phyloP scores from a whole-genome alignment of 2,888 invertebrate species.

The Ophion costatus region DNA sequence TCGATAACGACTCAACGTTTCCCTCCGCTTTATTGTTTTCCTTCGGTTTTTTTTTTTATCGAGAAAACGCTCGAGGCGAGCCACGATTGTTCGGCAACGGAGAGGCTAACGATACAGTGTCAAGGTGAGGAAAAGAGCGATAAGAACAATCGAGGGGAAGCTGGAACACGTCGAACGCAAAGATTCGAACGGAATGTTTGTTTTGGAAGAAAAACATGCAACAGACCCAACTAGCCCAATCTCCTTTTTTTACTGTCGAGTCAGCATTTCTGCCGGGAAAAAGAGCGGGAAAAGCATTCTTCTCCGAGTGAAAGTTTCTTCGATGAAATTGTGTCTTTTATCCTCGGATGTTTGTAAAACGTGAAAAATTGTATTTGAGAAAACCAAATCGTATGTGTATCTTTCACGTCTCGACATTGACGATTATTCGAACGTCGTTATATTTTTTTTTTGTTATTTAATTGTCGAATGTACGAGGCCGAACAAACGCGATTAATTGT shows the following conservation, averaged over 20 bases:
- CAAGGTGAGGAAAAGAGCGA: constrained; percentile 33
- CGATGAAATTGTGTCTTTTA: background rate
- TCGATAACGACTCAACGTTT: constrained; percentile 8
- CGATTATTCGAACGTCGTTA: no score
- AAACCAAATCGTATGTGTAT: constrained; percentile 7
- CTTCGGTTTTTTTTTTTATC: constrained; percentile 10
- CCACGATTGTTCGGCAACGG: constrained; percentile 54
- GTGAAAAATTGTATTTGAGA: background rate
- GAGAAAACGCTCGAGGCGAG: constrained; percentile 20
- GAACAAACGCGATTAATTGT: background rate
- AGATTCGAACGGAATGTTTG: background rate
- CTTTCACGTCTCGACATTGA: background rate
- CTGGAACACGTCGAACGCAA: background rate
- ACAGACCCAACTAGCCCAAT: background rate
- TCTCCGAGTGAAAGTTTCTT: background rate
- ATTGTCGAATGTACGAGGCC: background rate
- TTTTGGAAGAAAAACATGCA: background rate
- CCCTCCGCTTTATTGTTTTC: background rate
- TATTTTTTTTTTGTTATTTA: background rate
- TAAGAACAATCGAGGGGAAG: constrained; percentile 15
- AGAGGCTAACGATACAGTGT: constrained; percentile 26
- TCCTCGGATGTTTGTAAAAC: background rate
- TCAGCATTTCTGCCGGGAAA: background rate
- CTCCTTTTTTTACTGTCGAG: background rate
- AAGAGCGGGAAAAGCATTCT: background rate